Conservation (phyloP, 2,888 invertebrate genomes). For the Calephelis perditalis region DNA sequence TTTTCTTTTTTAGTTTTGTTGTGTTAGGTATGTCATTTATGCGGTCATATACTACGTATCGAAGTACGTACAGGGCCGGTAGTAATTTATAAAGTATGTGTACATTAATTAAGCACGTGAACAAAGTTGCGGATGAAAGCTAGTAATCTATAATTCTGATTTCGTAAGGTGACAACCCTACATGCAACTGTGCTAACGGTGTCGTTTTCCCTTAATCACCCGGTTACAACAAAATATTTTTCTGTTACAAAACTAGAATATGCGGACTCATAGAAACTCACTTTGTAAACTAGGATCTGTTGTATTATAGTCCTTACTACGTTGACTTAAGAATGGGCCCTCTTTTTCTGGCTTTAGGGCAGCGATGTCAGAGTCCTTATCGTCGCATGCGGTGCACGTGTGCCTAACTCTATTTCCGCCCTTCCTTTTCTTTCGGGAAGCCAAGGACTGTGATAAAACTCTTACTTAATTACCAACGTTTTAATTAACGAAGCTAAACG, state of each 20-base stretch:
- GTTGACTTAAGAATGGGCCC: slow-evolving; percentile 11
- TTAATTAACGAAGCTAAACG: slow-evolving; percentile 39
- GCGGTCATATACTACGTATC: too few relatives aligned
- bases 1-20: too few relatives aligned
- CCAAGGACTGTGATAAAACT: slow-evolving; percentile 63
- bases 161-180: slow-evolving; percentile 32
- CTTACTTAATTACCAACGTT: slow-evolving; percentile 53
- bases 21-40: too few relatives aligned
- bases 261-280: slow-evolving; percentile 22
- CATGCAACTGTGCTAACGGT: slow-evolving; percentile 45
- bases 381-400: slow-evolving; percentile 64
- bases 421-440: slow-evolving; percentile 54
- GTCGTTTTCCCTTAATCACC: slow-evolving; percentile 53
- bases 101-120: neutral
- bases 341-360: slow-evolving; percentile 12
- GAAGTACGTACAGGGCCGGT: too few relatives aligned
- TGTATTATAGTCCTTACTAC: slow-evolving; percentile 18
- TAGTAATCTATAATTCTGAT: too few relatives aligned
- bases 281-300: slow-evolving; percentile 1
- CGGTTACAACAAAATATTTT: slow-evolving; percentile 48
- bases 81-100: too few relatives aligned
- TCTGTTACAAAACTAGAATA: slow-evolving; percentile 30
- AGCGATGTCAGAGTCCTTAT: slow-evolving; percentile 46
- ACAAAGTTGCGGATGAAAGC: neutral
- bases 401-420: slow-evolving; percentile 62